phyloP scores from a whole-genome alignment of 2,888 invertebrate genomes.

The Cremastinae sp. region DNA sequence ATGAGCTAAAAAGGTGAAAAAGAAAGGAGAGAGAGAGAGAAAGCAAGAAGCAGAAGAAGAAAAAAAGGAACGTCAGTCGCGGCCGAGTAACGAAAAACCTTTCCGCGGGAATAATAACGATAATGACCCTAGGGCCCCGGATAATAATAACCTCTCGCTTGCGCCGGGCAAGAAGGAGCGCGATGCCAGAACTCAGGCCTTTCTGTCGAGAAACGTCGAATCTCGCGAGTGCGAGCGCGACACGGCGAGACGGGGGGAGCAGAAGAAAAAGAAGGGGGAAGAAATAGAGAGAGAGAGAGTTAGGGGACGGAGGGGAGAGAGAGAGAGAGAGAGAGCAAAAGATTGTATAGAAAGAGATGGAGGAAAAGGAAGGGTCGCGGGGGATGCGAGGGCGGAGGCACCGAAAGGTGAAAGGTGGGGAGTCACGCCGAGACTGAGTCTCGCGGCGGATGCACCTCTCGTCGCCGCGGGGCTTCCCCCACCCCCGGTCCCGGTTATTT shows the following conservation, averaged over 20 bases:
- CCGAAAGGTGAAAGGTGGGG: constrained; percentile 17
- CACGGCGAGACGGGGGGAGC: constrained; percentile 56
- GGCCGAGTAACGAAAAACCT: constrained; percentile 69
- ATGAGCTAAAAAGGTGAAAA: background rate
- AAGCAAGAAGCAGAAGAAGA: background rate
- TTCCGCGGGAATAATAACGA: constrained; percentile 71
- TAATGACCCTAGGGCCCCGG: constrained; percentile 70
- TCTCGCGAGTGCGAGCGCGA: constrained; percentile 40
- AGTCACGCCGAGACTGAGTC: constrained; percentile 28
- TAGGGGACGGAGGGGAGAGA: constrained; percentile 14
- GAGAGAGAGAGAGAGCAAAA: constrained; percentile 6
- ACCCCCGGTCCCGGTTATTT: background rate
- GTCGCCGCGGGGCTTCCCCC: constrained; percentile 2
- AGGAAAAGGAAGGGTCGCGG: background rate
- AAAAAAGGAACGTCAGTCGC: constrained; percentile 41
- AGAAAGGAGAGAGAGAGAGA: constrained; percentile 7
- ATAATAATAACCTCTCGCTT: constrained; percentile 70
- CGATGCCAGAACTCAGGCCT: constrained; percentile 65
- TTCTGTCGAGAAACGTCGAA: constrained; percentile 62
- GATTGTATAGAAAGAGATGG: background rate
- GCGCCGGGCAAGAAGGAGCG: constrained; percentile 60
- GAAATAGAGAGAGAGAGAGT: constrained; percentile 26
- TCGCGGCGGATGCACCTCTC: constrained; percentile 29
- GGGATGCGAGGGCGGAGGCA: constrained; percentile 6
- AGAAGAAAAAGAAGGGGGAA: constrained; percentile 25